These are phyloP conservation scores for Chaenodraco wilsoni DNA, from an alignment of 2,797 vertebrate species.

Conservation along the genomic window DNA sequence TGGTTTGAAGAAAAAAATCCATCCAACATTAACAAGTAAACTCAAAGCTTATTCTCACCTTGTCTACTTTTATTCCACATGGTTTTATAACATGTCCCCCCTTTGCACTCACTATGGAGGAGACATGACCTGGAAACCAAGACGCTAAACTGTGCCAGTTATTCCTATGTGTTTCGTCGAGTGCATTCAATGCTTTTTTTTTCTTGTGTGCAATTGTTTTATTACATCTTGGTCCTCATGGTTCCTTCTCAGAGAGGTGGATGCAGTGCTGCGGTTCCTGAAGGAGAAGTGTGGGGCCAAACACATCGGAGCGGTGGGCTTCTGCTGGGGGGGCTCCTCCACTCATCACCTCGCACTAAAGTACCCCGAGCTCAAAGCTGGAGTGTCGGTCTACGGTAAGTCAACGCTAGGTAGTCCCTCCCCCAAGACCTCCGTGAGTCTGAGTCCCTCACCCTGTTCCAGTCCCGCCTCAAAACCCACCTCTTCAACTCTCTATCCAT, in stretches of 20 bases:
- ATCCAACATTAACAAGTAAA: conserved; percentile 85
- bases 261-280: conserved; percentile 82
- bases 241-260: conserved; percentile 77
- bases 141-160: no score
- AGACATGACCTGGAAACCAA: no score
- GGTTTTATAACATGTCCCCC: no score
- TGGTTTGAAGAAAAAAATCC: conserved; percentile 84
- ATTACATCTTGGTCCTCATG: not conserved
- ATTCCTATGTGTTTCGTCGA: not conserved
- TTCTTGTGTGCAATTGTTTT: not conserved
- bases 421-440: no score
- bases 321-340: conserved; percentile 87
- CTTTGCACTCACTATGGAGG: no score
- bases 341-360: conserved; percentile 82
- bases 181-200: not conserved
- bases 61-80: not conserved
- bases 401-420: no score
- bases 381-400: conserved; percentile 83
- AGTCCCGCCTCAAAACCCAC: no score
- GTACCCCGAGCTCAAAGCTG: conserved; percentile 82
- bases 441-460: no score
- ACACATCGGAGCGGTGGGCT: conserved; percentile 78
- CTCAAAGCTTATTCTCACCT: no score
- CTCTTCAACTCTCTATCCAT: no score
- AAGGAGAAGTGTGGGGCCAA: conserved; percentile 80